Conservation (phyloP, 2,888 invertebrate species). For the Rotaria socialis region DNA sequence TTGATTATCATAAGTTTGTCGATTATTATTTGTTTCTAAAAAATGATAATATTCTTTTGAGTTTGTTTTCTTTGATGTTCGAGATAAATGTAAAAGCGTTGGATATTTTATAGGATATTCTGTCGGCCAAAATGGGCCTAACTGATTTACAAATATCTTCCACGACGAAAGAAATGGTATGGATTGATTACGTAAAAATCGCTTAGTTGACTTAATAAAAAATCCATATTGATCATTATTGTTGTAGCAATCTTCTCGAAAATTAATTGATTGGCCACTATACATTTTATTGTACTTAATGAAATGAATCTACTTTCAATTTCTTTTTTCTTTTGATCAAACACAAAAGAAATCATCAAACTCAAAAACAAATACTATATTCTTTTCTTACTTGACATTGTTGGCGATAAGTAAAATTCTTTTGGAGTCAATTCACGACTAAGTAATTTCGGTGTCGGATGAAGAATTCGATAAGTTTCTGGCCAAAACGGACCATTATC, state of each 20-base stretch:
- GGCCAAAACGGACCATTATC: slow-evolving; percentile 57
- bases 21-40: slow-evolving; percentile 17
- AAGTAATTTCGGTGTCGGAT: slow-evolving; percentile 51
- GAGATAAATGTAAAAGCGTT: background rate
- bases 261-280: background rate
- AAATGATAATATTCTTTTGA: background rate
- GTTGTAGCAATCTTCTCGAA: background rate
- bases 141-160: background rate
- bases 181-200: background rate
- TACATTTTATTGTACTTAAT: no score
- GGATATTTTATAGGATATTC: background rate
- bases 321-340: no score
- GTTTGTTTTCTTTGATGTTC: background rate
- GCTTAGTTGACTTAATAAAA: background rate
- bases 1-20: slow-evolving; percentile 53
- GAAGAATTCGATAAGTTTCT: slow-evolving; percentile 54
- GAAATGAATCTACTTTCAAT: no score
- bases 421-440: background rate
- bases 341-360: no score
- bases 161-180: background rate
- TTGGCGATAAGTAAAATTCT: background rate
- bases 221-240: background rate
- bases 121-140: background rate
- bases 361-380: no score
- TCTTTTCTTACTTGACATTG: background rate